Evolutionary conservation across 2,888 invertebrate species (phyloP).

Genomic region (Yponomeuta sedellus): DNA sequence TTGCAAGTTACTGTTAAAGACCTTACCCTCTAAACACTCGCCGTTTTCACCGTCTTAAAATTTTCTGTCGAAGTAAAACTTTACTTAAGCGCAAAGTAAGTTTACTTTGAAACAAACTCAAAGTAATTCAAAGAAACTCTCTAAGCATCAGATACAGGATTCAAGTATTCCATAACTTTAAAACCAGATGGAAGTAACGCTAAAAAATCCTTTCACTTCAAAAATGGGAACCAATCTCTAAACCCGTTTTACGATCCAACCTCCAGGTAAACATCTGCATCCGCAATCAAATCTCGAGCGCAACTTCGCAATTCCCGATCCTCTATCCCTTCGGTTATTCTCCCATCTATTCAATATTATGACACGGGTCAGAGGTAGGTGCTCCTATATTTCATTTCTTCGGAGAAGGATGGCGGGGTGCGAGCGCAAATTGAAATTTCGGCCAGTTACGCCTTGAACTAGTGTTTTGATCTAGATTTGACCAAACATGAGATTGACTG

Average conservation of each 20-base stretch:
- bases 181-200: neutral
- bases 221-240: neutral
- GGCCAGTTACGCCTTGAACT: slow-evolving; percentile 35
- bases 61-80: too few species aligned
- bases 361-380: neutral
- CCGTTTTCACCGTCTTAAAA: too few species aligned
- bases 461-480: slow-evolving; percentile 25
- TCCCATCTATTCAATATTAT: slow-evolving; percentile 3
- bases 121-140: too few species aligned
- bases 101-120: too few species aligned
- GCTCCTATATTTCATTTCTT: slow-evolving; percentile 61
- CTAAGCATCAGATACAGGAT: too few species aligned
- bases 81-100: too few species aligned
- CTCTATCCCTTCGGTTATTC: neutral
- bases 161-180: too few species aligned
- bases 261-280: neutral
- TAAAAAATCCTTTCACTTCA: neutral
- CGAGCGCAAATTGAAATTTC: slow-evolving; percentile 57
- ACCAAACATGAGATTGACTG: too few species aligned
- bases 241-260: neutral
- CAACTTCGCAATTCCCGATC: neutral
- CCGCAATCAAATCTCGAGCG: neutral
- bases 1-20: too few species aligned
- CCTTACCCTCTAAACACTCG: too few species aligned
- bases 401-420: slow-evolving; percentile 49